Evolutionary conservation across 2,888 invertebrate species (phyloP), one percentile per base, ranked within the genome.

Genomic region (Hydroisotoma schaefferi): DNA sequence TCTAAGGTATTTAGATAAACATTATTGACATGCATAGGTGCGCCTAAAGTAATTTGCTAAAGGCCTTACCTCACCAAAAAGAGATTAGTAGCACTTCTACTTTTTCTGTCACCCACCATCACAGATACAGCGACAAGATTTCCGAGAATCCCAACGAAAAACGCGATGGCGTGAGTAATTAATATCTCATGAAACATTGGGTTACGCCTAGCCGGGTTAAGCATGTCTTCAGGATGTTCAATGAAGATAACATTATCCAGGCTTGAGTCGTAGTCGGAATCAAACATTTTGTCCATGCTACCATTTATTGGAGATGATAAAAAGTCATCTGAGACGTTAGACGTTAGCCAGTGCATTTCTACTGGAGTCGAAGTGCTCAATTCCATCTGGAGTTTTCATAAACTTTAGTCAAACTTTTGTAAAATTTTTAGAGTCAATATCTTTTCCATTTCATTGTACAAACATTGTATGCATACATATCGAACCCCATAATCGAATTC

Each of bases 111-210:
- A 4, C 76, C 74, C 5, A 73, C 61, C 74, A 80, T 77, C 15
- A 79, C 77, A 29, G 74, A 74, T 44, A 81, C 77, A 15, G 80
- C 80, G 5, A 78, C 69, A 1, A 75, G 64, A 73, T 81, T 81
- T 2, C 80, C 80, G 2, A 77, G 63, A 10, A 80, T 73, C 2
- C 81, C 80, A 15, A 79, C 63, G 12, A 79, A 57, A 67, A 79
- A 74, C 0, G 75, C 75, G 47, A 74, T 65, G 10, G 74, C 68
- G 63, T 76, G 74, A 4, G 74, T 74, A 51, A 74, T 66, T 46
- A 75, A 65, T 55, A 75, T 75, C 40, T 74, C 71, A 49, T 73
- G 65, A 64, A 76, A 76, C 28, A 73, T 67, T 5, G 73, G 71
- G 57, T 75, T 75, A 26, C 58, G 68, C 48, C 58, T 65, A 53